These are phyloP conservation scores for Scelioninae gen. 1 DNA, from an alignment of 2,888 invertebrate species.

Conservation along the genomic window DNA sequence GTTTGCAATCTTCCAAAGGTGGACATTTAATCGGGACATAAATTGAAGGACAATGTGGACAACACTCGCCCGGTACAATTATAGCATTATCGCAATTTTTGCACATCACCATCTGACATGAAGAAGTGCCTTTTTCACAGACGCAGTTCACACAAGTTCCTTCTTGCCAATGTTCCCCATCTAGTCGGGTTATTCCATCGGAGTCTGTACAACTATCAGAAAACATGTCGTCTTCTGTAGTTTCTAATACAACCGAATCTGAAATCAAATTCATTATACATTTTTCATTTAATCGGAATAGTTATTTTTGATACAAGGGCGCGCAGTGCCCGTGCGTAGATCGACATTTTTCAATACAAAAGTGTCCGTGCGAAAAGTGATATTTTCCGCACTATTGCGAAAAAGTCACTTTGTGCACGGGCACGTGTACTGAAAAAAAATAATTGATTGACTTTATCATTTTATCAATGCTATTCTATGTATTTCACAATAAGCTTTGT, in stretches of 20 bases:
- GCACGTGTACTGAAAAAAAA: no score
- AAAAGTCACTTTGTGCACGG: no score
- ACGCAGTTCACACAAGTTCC: conserved; percentile 78
- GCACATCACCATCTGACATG: conserved; percentile 80
- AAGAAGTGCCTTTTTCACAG: conserved; percentile 76
- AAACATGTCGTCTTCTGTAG: conserved; percentile 66
- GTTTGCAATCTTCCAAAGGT: conserved; percentile 73
- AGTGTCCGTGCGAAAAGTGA: no score
- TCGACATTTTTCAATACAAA: no score
- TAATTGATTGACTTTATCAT: no score
- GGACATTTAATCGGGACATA: conserved; percentile 69
- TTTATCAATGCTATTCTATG: no score
- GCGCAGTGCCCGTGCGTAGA: no score
- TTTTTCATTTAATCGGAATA: no score
- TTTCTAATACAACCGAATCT: conserved; percentile 76
- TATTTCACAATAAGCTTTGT: no score
- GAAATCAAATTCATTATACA: no score
- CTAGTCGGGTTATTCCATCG: conserved; percentile 70
- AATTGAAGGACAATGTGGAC: conserved; percentile 77
- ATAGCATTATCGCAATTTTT: conserved; percentile 78
- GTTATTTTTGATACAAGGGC: no score
- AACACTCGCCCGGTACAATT: conserved; percentile 78
- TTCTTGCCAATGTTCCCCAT: conserved; percentile 75
- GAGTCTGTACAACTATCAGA: conserved; percentile 74
- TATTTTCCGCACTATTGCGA: no score